Percentiles rank a stretch among this genome's conserved stretches.
These are phyloP conservation scores for Aplysia californica DNA, from an alignment of 1,140 invertebrate species.

Conservation along the genomic window DNA sequence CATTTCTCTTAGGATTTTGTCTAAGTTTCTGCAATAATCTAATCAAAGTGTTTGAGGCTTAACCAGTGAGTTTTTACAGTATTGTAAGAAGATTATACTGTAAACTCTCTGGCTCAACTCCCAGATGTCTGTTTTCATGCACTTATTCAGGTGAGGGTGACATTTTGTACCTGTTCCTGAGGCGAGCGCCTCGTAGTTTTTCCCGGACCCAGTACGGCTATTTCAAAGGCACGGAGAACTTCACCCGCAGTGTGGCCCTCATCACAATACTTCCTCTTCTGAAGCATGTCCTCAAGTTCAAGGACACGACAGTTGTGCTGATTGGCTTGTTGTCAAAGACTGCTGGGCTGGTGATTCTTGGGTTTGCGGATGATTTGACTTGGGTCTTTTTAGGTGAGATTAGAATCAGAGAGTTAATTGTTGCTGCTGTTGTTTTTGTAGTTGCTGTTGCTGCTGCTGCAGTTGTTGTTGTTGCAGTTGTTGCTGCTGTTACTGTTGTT, in stretches of 20 bases:
- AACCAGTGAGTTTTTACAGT: no score
- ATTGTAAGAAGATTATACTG: no score
- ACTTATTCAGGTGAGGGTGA: constrained; percentile 66
- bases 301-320: constrained; percentile 61
- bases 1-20: no score
- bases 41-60: no score
- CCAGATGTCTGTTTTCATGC: no score
- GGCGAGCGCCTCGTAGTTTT: constrained; percentile 60
- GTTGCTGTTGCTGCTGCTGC: no score
- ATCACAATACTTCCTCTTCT: constrained; percentile 61
- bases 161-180: constrained; percentile 49
- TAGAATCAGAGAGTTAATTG: neutral
- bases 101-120: no score
- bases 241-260: constrained; percentile 61
- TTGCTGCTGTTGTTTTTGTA: no score
- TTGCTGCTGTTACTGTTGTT: no score
- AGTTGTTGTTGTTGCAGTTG: no score
- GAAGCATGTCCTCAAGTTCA: constrained; percentile 36
- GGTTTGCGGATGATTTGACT: constrained; percentile 50
- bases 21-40: no score
- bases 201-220: constrained; percentile 60
- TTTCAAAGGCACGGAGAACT: constrained; percentile 66
- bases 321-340: constrained; percentile 65
- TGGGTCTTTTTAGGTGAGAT: constrained; percentile 63
- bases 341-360: constrained; percentile 59